phyloP scores from a whole-genome alignment of 2,113 vertebrate genomes.

The Amazona vittata region DNA sequence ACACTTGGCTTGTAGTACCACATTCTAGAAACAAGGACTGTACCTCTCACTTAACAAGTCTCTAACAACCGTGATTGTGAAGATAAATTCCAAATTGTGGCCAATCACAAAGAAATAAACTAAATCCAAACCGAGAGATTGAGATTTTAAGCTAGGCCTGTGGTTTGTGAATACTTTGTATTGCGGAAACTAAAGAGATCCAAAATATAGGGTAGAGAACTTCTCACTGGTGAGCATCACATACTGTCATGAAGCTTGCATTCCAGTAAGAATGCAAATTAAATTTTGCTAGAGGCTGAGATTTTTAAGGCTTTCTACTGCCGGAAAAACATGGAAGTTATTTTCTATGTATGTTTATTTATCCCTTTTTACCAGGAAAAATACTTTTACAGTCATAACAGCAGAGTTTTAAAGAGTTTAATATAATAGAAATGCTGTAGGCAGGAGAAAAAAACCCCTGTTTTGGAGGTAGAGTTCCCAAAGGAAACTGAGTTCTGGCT shows the following conservation, averaged over 20 bases:
- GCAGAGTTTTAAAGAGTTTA: conserved; percentile 49
- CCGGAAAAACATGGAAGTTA: neutral
- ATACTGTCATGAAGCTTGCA: neutral
- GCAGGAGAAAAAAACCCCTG: neutral
- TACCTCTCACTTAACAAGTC: neutral
- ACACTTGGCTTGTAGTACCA: neutral
- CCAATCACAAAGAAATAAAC: neutral
- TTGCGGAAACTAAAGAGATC: neutral
- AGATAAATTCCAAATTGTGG: neutral
- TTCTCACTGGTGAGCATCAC: neutral
- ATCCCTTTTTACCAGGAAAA: conserved; percentile 45
- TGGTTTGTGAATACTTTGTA: neutral
- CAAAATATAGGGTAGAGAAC: neutral
- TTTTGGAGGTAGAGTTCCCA: conserved; percentile 48
- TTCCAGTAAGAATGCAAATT: neutral
- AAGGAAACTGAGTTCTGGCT: conserved; percentile 53
- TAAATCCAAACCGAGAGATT: neutral
- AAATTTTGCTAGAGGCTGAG: neutral
- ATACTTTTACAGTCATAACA: conserved; percentile 45
- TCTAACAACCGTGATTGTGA: neutral
- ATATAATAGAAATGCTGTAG: conserved; percentile 62
- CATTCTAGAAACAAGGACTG: neutral
- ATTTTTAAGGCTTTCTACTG: neutral
- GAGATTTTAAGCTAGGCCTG: neutral
- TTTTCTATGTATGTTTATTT: conserved; percentile 51